Evolutionary conservation across 2,888 invertebrate genomes (phyloP).

Genomic region (Epirrhoe tristata): DNA sequence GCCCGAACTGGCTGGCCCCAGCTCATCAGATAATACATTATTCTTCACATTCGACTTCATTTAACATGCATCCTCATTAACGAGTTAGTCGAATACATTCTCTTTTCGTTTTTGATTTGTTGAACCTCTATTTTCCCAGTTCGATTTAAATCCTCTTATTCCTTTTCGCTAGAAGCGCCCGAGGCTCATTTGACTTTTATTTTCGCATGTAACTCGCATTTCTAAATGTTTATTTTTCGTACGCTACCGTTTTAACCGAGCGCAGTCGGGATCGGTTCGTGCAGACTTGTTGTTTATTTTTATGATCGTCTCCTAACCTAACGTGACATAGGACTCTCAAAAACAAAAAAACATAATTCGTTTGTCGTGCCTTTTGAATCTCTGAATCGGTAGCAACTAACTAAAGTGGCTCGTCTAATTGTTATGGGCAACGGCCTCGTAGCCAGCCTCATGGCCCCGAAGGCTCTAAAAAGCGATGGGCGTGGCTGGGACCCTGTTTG

Average conservation of each 20-base stretch:
- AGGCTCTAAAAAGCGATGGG: constrained; percentile 58
- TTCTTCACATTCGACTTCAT: constrained; percentile 41
- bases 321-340: constrained; percentile 39
- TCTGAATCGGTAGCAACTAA: constrained; percentile 65
- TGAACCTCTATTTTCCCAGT: constrained; percentile 52
- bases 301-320: constrained; percentile 43
- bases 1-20: constrained; percentile 44
- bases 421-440: constrained; percentile 62
- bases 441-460: constrained; percentile 59
- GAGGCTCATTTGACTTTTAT: constrained; percentile 62
- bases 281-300: constrained; percentile 63
- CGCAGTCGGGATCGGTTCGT: constrained; percentile 68
- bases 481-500: constrained; percentile 72
- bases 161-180: constrained; percentile 52
- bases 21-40: constrained; percentile 61
- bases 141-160: constrained; percentile 53
- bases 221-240: constrained; percentile 63
- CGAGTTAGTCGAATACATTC: constrained; percentile 47
- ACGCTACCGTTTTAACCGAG: constrained; percentile 72
- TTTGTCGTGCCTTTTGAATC: constrained; percentile 37
- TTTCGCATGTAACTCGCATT: constrained; percentile 59
- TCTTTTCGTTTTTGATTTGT: constrained; percentile 51
- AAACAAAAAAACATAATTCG: constrained; percentile 36
- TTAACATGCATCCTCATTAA: constrained; percentile 65
- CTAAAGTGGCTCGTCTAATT: constrained; percentile 64